Percentiles rank a stretch among this genome's conserved stretches.
Conservation (phyloP, 2,888 invertebrate genomes). For the Pseudeuparius sepicola region DNA sequence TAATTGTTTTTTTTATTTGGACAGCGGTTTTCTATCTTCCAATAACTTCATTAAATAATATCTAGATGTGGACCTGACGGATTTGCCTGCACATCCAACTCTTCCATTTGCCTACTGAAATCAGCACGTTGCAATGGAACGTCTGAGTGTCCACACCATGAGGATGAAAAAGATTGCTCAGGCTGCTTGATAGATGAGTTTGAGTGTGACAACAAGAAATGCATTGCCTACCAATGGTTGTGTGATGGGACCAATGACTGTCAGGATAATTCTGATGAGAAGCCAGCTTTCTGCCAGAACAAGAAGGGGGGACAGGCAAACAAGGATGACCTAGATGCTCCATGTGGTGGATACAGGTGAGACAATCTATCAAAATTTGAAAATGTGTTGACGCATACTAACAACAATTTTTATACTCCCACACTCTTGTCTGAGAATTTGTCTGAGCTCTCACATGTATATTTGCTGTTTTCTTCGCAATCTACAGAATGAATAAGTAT, state of each 20-base stretch:
- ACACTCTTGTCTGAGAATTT: too few species aligned
- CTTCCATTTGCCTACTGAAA: constrained; percentile 43
- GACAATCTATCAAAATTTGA: neutral
- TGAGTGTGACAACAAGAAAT: constrained; percentile 47
- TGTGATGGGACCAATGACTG: constrained; percentile 59
- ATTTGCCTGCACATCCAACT: constrained; percentile 42
- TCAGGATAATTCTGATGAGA: constrained; percentile 62
- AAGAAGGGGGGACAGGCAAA: too few species aligned
- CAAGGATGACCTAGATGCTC: constrained; percentile 3
- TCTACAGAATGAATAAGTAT: too few species aligned
- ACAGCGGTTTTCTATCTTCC: too few species aligned
- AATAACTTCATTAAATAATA: too few species aligned
- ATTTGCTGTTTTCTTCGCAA: too few species aligned
- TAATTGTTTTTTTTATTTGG: too few species aligned
- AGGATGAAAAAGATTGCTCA: constrained; percentile 50
- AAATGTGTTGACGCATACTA: neutral
- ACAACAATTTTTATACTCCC: neutral
- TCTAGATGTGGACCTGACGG: constrained; percentile 32
- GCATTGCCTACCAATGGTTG: constrained; percentile 49
- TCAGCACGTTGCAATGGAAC: constrained; percentile 46
- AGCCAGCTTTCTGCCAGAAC: constrained; percentile 18
- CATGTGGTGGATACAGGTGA: constrained; percentile 38
- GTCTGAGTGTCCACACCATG: constrained; percentile 59
- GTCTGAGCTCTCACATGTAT: too few species aligned
- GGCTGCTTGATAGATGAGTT: constrained; percentile 43